Evolutionary conservation across 2,888 invertebrate genomes (phyloP).

Genomic region (Cephus pygmeus): DNA sequence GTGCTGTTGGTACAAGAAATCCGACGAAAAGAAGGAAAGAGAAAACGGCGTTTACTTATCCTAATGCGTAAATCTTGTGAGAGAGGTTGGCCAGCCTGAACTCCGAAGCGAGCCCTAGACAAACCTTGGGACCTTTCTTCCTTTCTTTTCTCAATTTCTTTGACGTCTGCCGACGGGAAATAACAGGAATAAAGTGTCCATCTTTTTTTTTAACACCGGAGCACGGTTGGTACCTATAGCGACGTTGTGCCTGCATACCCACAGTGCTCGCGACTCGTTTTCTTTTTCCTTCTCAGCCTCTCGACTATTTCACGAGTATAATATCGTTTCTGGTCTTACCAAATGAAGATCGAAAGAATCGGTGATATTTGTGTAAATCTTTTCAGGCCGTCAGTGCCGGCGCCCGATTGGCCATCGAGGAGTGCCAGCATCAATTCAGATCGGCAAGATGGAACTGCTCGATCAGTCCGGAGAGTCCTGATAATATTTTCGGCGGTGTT

Average conservation of each 20-base stretch:
- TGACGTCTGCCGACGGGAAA: conserved; percentile 39
- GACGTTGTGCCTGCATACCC: too few relatives aligned
- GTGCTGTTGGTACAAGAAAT: too few relatives aligned
- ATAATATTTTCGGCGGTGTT: conserved; percentile 86
- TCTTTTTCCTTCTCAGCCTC: background rate
- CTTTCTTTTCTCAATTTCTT: conserved; percentile 33
- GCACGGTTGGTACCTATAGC: too few relatives aligned
- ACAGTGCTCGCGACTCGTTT: background rate
- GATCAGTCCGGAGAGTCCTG: conserved; percentile 76
- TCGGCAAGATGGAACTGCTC: conserved; percentile 93
- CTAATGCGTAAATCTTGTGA: conserved; percentile 53
- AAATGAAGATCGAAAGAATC: conserved; percentile 24
- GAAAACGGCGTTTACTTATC: conserved; percentile 50
- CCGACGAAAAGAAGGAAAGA: too few relatives aligned
- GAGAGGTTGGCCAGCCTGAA: conserved; percentile 6
- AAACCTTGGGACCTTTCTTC: conserved; percentile 34
- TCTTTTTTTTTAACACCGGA: too few relatives aligned
- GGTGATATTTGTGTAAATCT: conserved; percentile 27
- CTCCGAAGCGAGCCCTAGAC: conserved; percentile 33
- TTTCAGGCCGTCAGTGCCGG: conserved; percentile 83
- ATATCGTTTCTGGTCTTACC: conserved; percentile 32
- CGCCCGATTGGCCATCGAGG: conserved; percentile 86
- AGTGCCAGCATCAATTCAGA: conserved; percentile 90
- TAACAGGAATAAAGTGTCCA: too few relatives aligned
- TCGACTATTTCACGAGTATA: conserved; percentile 6